Percentiles rank a stretch among this genome's conserved stretches.
These are phyloP conservation scores for Trichonephila clavata DNA, from an alignment of 1,140 invertebrate species.

Conservation along the genomic window DNA sequence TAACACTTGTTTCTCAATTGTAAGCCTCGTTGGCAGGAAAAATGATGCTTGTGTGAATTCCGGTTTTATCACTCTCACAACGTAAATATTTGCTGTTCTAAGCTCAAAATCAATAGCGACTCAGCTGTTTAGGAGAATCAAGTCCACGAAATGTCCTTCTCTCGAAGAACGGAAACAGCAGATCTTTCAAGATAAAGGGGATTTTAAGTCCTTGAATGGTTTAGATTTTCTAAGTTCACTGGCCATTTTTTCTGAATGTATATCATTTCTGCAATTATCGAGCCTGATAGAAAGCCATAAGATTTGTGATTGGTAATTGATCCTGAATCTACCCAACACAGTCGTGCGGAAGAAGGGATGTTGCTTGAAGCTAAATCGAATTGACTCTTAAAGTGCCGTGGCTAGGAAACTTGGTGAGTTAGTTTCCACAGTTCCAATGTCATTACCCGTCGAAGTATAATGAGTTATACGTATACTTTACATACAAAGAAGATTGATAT, in stretches of 20 bases:
- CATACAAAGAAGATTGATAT: no score
- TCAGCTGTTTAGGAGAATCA: constrained; percentile 6
- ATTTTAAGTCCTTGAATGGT: not conserved
- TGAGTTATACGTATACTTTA: no score
- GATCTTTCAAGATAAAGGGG: not conserved
- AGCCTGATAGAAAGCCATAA: no score
- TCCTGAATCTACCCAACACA: no score
- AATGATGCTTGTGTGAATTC: not conserved
- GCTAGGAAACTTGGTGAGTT: no score
- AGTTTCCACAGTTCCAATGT: no score
- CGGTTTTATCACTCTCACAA: not conserved
- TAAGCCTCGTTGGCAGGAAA: not conserved
- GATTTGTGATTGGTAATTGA: no score
- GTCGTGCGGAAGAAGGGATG: no score
- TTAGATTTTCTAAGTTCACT: not conserved
- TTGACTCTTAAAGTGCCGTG: no score
- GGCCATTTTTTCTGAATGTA: not conserved
- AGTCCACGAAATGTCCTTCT: not conserved
- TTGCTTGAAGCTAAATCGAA: no score
- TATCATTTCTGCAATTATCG: not conserved
- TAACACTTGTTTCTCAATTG: constrained; percentile 13
- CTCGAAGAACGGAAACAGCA: not conserved
- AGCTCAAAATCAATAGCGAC: constrained; percentile 12
- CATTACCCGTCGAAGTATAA: no score
- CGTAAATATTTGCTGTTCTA: constrained; percentile 25